phyloP scores from a whole-genome alignment of 2,888 invertebrate species.

The Agrotis segetum region DNA sequence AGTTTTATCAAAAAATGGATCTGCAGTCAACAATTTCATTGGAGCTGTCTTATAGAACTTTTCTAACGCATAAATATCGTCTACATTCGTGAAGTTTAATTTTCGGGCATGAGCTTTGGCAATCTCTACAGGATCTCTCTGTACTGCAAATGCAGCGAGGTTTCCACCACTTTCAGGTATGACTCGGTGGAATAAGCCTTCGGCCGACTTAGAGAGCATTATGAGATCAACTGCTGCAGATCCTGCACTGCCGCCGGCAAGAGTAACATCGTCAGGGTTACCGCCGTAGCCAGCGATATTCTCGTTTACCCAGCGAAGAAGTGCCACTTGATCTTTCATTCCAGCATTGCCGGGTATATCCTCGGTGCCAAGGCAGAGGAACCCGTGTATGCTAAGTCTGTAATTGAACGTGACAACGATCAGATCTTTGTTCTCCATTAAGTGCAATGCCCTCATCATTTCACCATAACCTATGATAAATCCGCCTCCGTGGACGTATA shows the following conservation, averaged over 20 bases:
- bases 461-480: slow-evolving; percentile 34
- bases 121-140: slow-evolving; percentile 64
- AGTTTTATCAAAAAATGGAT: slow-evolving; percentile 37
- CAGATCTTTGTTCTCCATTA: slow-evolving; percentile 65
- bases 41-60: slow-evolving; percentile 62
- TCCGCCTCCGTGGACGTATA: slow-evolving; percentile 75
- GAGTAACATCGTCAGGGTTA: slow-evolving; percentile 72
- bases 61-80: slow-evolving; percentile 62
- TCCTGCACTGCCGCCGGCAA: slow-evolving; percentile 70
- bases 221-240: slow-evolving; percentile 64
- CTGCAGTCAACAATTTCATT: slow-evolving; percentile 53
- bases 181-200: slow-evolving; percentile 37
- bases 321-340: slow-evolving; percentile 73
- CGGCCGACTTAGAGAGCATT: slow-evolving; percentile 63
- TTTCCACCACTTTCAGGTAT: slow-evolving; percentile 55
- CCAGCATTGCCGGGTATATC: slow-evolving; percentile 74
- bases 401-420: slow-evolving; percentile 70
- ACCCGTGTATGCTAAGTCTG: slow-evolving; percentile 67
- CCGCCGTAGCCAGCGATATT: slow-evolving; percentile 73
- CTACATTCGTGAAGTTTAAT: slow-evolving; percentile 55
- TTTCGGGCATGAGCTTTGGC: slow-evolving; percentile 63
- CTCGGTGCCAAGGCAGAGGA: slow-evolving; percentile 70
- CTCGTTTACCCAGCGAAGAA: slow-evolving; percentile 70
- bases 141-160: slow-evolving; percentile 58
- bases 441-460: slow-evolving; percentile 63